phyloP scores from a whole-genome alignment of 2,888 invertebrate genomes.

The Calameuta filiformis region DNA sequence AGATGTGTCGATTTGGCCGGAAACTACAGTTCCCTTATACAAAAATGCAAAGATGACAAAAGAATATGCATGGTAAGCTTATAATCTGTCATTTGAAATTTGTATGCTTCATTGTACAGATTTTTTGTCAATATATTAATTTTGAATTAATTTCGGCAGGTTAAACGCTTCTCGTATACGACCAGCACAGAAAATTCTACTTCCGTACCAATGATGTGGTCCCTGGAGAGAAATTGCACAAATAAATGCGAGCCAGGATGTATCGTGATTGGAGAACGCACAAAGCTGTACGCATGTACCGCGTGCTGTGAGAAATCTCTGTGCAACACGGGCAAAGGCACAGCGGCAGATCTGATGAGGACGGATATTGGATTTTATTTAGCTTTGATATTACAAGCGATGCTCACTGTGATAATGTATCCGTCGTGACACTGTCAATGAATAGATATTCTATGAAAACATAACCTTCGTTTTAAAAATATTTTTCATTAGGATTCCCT shows the following conservation, averaged over 20 bases:
- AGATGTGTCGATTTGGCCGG: slow-evolving; percentile 76
- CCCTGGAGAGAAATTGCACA: slow-evolving; percentile 84
- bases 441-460: slow-evolving; percentile 22
- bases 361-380: slow-evolving; percentile 51
- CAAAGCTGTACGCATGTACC: slow-evolving; percentile 88
- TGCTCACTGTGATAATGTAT: slow-evolving; percentile 55
- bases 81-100: not conserved
- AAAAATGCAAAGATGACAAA: slow-evolving; percentile 81
- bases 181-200: slow-evolving; percentile 84
- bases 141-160: slow-evolving; percentile 66
- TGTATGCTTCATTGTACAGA: not conserved
- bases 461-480: not conserved
- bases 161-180: slow-evolving; percentile 85
- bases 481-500: not conserved
- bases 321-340: slow-evolving; percentile 80
- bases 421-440: slow-evolving; percentile 54
- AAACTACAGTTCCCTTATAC: slow-evolving; percentile 72
- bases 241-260: slow-evolving; percentile 88
- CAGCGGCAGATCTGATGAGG: slow-evolving; percentile 46
- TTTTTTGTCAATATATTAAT: slow-evolving; percentile 5
- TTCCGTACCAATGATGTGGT: slow-evolving; percentile 82
- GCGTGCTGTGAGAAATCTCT: slow-evolving; percentile 83
- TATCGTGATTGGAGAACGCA: slow-evolving; percentile 89
- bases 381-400: slow-evolving; percentile 51
- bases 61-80: slow-evolving; percentile 81